phyloP scores from a whole-genome alignment of 1,140 invertebrate genomes.

The Chironomus striatipennis region DNA sequence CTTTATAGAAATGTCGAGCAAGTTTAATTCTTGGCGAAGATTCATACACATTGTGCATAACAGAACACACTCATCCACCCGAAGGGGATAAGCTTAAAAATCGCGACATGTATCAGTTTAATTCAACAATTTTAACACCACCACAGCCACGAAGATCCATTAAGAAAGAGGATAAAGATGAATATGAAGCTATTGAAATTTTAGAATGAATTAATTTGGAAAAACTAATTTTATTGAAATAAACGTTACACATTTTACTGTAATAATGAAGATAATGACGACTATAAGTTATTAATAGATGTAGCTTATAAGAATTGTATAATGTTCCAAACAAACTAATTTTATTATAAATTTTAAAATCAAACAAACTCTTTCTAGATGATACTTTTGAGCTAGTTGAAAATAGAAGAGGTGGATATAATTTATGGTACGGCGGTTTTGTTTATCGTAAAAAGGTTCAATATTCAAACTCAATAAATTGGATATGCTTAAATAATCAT shows the following conservation, averaged over 20 bases:
- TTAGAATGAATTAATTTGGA: not conserved
- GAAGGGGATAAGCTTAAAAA: conserved; percentile 28
- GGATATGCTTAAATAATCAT: conserved; percentile 23
- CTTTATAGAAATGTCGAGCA: conserved; percentile 27
- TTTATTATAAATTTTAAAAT: too few relatives aligned
- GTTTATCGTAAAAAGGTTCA: conserved; percentile 25
- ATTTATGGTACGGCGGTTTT: conserved; percentile 21
- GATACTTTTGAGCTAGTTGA: not conserved
- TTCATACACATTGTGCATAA: conserved; percentile 19
- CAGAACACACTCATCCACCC: conserved; percentile 27
- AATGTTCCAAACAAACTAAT: too few relatives aligned
- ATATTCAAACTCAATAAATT: conserved; percentile 26
- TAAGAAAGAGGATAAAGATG: not conserved
- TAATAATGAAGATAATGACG: too few relatives aligned
- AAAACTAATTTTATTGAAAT: too few relatives aligned
- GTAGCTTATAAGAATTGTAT: not conserved
- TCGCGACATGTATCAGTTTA: not conserved
- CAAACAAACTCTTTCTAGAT: not conserved
- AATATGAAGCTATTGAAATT: not conserved
- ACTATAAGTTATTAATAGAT: not conserved
- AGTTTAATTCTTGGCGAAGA: conserved; percentile 26
- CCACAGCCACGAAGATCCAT: not conserved
- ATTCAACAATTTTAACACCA: not conserved
- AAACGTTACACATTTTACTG: too few relatives aligned
- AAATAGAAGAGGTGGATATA: conserved; percentile 20